Evolutionary conservation across 1,140 invertebrate species (phyloP), one percentile per base, ranked within the genome.

Genomic region (Sinella curviseta): DNA sequence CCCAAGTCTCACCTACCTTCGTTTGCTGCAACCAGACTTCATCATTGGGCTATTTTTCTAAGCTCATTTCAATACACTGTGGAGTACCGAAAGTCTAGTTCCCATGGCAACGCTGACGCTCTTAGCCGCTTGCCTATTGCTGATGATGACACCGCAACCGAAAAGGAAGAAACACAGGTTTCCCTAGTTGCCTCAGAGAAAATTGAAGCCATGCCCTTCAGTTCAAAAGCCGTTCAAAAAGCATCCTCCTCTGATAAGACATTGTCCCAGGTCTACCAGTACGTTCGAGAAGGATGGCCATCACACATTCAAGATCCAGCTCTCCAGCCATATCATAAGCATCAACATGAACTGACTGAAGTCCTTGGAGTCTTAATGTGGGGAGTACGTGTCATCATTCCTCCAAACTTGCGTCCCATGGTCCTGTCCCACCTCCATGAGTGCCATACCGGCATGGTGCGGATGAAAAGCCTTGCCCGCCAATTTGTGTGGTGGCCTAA

Each of bases 401-500:
- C 88, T 0, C 20, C 39, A 24, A 76, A 20, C 14, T 78, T 87
- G 24, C 84, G 79, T 75, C 14, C 77, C 16, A 8, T 81, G 31
- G 36, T 86, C 28, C 75, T 87, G 34, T 74, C 84, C 20, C 83
- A 86, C 75, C 80, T 89, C 4, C 88, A 88, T 80, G 74, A 76
- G n/a, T 81, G 36, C 36, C 87, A 89, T 80, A 78, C 85, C 17
- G 88, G 88, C 0, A 84, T 88, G 14, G 84, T 85, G 55, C 85
- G 85, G 81, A 89, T 88, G 86, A 90, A 89, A 84, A 79, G 84
- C 0, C 75, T 87, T 3, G 87, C 87, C 1, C 26, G 86, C 48
- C 78, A 55, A 55, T 85, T 87, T 80, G 77, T 87, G 31, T 85
- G 82, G 84, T 89, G 85, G 85, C 85, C 85, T 28, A 79, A 80